phyloP scores from a whole-genome alignment of 1,140 invertebrate species.

The Hyphantria cunea region DNA sequence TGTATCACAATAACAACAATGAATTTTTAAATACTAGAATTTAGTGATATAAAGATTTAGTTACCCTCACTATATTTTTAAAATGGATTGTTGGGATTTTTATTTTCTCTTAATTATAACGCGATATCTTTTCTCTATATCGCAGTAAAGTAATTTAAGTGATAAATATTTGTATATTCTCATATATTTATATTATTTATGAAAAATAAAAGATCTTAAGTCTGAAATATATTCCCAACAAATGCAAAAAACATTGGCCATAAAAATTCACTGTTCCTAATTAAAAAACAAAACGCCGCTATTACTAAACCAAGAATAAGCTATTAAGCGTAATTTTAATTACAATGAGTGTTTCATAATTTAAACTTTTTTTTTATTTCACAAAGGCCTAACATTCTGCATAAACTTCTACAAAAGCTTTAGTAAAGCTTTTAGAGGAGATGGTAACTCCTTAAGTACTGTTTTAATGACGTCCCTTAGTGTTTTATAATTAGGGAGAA shows the following conservation, averaged over 20 bases:
- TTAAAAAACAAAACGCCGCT: not conserved
- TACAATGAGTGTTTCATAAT: conserved; percentile 25
- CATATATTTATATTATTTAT: no score
- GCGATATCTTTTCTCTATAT: no score
- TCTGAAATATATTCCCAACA: no score
- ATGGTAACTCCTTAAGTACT: conserved; percentile 54
- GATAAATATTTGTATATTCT: no score
- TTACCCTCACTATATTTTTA: no score
- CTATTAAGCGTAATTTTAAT: conserved; percentile 29
- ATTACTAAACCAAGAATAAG: conserved; percentile 16
- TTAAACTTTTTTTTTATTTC: conserved; percentile 26
- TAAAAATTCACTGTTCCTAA: not conserved
- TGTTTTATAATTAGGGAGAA: conserved; percentile 47
- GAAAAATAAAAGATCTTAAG: no score
- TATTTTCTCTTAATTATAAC: no score
- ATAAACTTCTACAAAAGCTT: conserved; percentile 46
- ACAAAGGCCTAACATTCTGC: conserved; percentile 36
- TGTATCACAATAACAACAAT: no score
- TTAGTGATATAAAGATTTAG: no score
- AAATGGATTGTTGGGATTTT: no score
- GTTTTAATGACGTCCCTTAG: conserved; percentile 48
- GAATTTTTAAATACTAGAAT: no score
- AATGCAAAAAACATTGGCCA: not conserved
- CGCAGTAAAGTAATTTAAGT: no score
- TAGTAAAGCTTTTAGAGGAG: conserved; percentile 43